A percentile compares a stretch with the other conserved stretches of the same genome.
Evolutionary conservation across 2,113 vertebrate species (phyloP).

Genomic region (Prochilodus magdalenae): DNA sequence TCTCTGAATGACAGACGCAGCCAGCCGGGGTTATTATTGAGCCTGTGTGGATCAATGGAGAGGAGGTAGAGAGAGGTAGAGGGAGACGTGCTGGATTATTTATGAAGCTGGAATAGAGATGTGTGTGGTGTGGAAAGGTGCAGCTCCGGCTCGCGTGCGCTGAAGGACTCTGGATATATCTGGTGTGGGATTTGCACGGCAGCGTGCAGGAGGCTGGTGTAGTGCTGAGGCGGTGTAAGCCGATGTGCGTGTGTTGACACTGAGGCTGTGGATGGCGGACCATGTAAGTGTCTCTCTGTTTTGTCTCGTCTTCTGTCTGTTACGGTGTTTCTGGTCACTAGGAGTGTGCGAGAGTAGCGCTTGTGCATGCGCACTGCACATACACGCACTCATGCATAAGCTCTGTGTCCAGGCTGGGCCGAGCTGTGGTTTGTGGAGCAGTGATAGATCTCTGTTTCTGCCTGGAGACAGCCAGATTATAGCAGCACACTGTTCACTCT

Average conservation of each 20-base stretch:
- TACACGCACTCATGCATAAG: too few relatives aligned
- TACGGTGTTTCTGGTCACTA: background rate
- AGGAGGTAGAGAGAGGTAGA: background rate
- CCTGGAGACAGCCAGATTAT: slow-evolving; percentile 18
- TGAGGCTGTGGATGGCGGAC: background rate
- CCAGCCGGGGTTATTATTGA: background rate
- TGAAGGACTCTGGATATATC: background rate
- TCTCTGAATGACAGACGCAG: background rate
- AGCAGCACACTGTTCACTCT: background rate
- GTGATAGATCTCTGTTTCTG: slow-evolving; percentile 18
- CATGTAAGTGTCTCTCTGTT: background rate
- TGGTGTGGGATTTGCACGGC: too few relatives aligned
- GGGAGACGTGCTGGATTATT: background rate
- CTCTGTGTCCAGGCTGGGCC: too few relatives aligned
- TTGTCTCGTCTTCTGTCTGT: background rate
- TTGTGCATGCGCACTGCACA: too few relatives aligned
- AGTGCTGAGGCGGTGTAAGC: slow-evolving; percentile 8
- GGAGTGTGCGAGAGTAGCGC: too few relatives aligned
- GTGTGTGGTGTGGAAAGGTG: too few relatives aligned
- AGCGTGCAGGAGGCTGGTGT: background rate
- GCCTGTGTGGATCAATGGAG: background rate
- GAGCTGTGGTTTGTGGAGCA: background rate
- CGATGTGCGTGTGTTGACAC: slow-evolving; percentile 19
- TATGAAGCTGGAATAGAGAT: background rate
- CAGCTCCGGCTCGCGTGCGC: too few relatives aligned